These are phyloP conservation scores for Acleris laterana DNA, from an alignment of 2,888 invertebrate genomes.

Conservation along the genomic window DNA sequence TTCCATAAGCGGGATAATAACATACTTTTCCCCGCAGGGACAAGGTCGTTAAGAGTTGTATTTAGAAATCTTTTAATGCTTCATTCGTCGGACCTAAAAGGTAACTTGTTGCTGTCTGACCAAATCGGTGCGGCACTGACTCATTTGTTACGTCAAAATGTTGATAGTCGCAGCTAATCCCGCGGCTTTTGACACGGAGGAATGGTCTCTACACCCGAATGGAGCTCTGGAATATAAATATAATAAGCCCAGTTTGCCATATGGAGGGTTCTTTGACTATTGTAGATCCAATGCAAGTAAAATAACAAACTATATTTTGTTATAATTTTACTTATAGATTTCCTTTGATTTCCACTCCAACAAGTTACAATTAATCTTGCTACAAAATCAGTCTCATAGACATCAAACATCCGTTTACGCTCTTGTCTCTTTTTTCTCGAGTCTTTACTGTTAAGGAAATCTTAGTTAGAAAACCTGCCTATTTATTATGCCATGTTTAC, in stretches of 20 bases:
- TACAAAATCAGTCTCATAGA: not conserved
- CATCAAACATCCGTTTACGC: conserved; percentile 10
- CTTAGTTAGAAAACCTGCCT: conserved; percentile 17
- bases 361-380: not conserved
- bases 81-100: conserved; percentile 42
- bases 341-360: not conserved
- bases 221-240: too few relatives aligned
- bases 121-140: conserved; percentile 51
- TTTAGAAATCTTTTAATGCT: conserved; percentile 37
- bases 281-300: too few relatives aligned
- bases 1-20: conserved; percentile 32
- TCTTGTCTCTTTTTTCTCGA: conserved; percentile 6
- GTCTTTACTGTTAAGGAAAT: conserved; percentile 17
- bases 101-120: conserved; percentile 52
- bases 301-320: too few relatives aligned
- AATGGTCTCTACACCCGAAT: not conserved
- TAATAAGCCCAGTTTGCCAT: too few relatives aligned
- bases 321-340: not conserved
- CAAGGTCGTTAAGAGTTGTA: conserved; percentile 37
- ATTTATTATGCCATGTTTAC: conserved; percentile 29
- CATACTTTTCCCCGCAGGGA: conserved; percentile 33
- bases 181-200: not conserved
- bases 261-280: too few relatives aligned
- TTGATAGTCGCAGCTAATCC: conserved; percentile 25
- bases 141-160: conserved; percentile 53